Percentiles rank a stretch among this genome's conserved stretches.
phyloP scores from a whole-genome alignment of 92 coral and sea anemone genomes.

The Phymanthus crucifer region DNA sequence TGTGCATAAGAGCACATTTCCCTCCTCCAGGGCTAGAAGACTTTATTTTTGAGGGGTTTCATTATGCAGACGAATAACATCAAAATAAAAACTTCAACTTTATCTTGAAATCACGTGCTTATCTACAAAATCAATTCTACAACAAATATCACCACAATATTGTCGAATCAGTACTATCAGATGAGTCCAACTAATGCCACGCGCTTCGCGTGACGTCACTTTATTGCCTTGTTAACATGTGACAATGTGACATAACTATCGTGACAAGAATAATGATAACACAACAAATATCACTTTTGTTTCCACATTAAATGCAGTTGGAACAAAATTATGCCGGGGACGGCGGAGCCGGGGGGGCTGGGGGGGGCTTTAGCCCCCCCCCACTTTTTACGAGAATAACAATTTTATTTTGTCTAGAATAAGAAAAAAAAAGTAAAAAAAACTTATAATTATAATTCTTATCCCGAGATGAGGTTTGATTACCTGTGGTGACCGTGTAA shows the following conservation, averaged over 20 bases:
- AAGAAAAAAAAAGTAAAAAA: no score
- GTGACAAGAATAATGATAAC: no score
- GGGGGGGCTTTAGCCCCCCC: slow-evolving; percentile 3
- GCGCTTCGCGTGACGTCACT: no score
- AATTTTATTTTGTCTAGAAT: not conserved
- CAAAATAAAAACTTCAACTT: not conserved
- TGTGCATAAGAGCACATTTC: slow-evolving; percentile 29
- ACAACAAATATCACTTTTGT: no score
- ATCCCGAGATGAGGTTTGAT: not conserved
- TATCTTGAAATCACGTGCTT: not conserved
- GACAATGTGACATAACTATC: no score
- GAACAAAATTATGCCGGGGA: no score
- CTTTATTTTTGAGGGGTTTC: slow-evolving; percentile 28
- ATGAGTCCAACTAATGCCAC: no score
- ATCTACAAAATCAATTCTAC: not conserved
- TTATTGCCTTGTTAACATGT: no score
- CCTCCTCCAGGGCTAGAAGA: slow-evolving; percentile 37
- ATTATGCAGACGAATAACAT: not conserved
- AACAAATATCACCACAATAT: no score
- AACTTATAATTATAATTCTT: not conserved
- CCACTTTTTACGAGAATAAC: not conserved
- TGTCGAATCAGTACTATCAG: no score
- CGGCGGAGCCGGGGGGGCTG: no score
- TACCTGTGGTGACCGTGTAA: slow-evolving; percentile 4
- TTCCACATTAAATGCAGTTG: no score